Evolutionary conservation across 2,797 vertebrate species (phyloP).

Genomic region (Ammospiza maritima): DNA sequence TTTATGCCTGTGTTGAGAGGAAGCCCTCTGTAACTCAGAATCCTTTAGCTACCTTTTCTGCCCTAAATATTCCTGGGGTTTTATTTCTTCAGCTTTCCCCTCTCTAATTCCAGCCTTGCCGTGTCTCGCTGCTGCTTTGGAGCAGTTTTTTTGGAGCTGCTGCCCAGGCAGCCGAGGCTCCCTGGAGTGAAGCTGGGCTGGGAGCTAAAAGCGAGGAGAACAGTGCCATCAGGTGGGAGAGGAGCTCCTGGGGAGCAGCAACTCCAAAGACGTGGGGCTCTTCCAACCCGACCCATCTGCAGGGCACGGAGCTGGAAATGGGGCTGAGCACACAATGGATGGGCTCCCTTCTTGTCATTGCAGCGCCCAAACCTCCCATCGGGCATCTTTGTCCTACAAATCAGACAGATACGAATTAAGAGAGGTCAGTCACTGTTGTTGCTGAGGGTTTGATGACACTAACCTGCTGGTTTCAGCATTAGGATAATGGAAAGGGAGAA

Average conservation of each 20-base stretch:
- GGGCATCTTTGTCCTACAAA: background rate
- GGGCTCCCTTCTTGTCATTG: background rate
- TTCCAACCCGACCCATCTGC: accelerated
- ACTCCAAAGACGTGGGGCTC: accelerated
- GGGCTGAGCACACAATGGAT: accelerated
- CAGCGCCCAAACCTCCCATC: background rate
- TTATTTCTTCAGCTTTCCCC: background rate
- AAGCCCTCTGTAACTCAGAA: background rate
- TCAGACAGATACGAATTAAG: background rate
- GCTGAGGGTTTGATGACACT: background rate
- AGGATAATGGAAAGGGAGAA: background rate
- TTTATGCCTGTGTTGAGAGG: background rate
- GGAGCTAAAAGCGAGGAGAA: background rate
- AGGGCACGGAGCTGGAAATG: background rate
- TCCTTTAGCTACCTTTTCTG: background rate
- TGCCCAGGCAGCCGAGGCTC: background rate
- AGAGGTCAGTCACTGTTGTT: background rate
- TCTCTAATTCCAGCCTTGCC: background rate
- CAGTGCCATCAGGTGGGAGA: constrained; percentile 58
- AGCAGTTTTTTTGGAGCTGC: accelerated
- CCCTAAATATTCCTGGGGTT: background rate
- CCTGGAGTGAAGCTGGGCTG: accelerated
- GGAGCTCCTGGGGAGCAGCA: no score
- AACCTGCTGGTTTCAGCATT: background rate
- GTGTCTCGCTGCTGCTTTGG: background rate